These are phyloP conservation scores for Spialia ferax DNA, from an alignment of 2,888 invertebrate species.

Conservation along the genomic window DNA sequence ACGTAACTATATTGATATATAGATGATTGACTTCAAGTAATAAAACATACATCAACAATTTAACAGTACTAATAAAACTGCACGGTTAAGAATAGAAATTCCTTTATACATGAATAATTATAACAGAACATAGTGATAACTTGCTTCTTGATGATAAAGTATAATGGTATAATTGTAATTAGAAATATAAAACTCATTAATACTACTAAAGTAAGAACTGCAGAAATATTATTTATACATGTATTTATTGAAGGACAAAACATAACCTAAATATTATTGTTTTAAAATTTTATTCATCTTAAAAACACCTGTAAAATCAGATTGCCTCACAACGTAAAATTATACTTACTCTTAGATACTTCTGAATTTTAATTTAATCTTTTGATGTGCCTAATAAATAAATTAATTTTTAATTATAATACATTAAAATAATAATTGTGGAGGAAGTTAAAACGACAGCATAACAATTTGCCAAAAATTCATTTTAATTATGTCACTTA, in stretches of 20 bases:
- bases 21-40: slow-evolving; percentile 2
- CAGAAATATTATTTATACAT: slow-evolving; percentile 34
- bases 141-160: slow-evolving; percentile 32
- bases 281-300: neutral
- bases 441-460: too few species aligned
- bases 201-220: slow-evolving; percentile 32
- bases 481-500: too few species aligned
- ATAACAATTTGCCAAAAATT: too few species aligned
- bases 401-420: too few species aligned
- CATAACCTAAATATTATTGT: slow-evolving; percentile 10
- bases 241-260: slow-evolving; percentile 34
- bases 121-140: slow-evolving; percentile 30
- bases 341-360: too few species aligned
- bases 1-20: neutral
- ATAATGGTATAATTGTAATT: slow-evolving; percentile 28
- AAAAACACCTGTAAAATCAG: too few species aligned
- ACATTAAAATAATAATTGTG: too few species aligned
- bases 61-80: slow-evolving; percentile 25
- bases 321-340: too few species aligned
- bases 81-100: slow-evolving; percentile 19
- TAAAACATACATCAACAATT: slow-evolving; percentile 15
- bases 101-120: slow-evolving; percentile 20
- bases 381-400: too few species aligned
- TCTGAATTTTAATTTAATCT: neutral
- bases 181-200: slow-evolving; percentile 20